phyloP scores from a whole-genome alignment of 2,797 vertebrate species.

The Cynodonichthys magdalenae region DNA sequence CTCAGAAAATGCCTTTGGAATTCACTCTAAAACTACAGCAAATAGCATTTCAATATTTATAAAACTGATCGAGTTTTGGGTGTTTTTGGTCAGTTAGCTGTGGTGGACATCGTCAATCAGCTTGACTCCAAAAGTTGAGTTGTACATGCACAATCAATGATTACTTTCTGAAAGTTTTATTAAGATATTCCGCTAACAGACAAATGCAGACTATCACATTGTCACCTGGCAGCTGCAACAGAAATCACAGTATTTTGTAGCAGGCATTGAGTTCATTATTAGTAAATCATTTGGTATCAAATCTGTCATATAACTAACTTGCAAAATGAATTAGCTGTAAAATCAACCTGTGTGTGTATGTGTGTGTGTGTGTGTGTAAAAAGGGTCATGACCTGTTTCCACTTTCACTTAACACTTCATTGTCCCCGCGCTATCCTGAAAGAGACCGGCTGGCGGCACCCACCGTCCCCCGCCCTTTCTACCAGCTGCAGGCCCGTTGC shows the following conservation, averaged over 20 bases:
- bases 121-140: no score
- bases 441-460: constrained; percentile 32
- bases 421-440: constrained; percentile 36
- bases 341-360: constrained; percentile 1
- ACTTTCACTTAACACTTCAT: constrained; percentile 3
- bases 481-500: constrained; percentile 52
- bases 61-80: no score
- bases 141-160: no score
- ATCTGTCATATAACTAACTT: not conserved
- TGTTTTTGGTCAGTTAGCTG: no score
- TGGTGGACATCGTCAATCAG: no score
- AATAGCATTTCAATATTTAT: no score
- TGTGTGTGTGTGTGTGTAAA: constrained; percentile 1
- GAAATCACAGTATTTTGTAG: not conserved
- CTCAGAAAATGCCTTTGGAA: no score
- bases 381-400: constrained; percentile 15
- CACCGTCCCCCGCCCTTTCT: constrained; percentile 51
- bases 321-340: not conserved
- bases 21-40: no score
- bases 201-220: no score
- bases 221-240: no score
- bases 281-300: not conserved
- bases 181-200: no score
- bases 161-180: no score
- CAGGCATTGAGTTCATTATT: not conserved